Evolutionary conservation across 2,888 invertebrate genomes (phyloP).

Genomic region (Harpalus rubripes): DNA sequence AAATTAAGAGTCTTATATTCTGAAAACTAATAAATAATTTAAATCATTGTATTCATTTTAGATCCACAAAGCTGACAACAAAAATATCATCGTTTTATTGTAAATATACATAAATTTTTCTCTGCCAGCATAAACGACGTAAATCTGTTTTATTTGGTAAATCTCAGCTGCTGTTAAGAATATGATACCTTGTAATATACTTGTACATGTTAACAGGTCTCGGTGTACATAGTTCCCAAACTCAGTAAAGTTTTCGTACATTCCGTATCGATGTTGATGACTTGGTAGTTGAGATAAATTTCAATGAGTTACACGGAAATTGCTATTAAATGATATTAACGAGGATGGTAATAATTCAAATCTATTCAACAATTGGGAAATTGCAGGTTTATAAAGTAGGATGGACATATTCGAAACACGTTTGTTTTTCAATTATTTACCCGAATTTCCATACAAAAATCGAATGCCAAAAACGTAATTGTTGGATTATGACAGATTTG

Average conservation of each 20-base stretch:
- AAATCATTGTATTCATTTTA: no score
- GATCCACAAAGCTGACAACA: no score
- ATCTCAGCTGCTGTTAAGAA: neutral
- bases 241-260: conserved; percentile 2
- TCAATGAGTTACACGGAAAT: conserved; percentile 4
- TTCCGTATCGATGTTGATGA: conserved; percentile 12
- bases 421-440: no score
- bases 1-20: no score
- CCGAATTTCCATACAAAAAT: no score
- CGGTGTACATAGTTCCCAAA: conserved; percentile 9
- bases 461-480: no score
- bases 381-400: neutral
- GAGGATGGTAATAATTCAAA: conserved; percentile 1
- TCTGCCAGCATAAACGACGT: no score
- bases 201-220: neutral
- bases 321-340: conserved; percentile 4
- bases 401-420: no score
- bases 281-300: conserved; percentile 8
- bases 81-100: no score
- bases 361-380: neutral
- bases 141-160: neutral
- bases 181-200: neutral
- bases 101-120: no score
- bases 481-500: no score
- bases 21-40: no score